Base-by-base conservation (phyloP, 2,113 vertebrate species). In the Semicossyphus pulcher region DNA sequence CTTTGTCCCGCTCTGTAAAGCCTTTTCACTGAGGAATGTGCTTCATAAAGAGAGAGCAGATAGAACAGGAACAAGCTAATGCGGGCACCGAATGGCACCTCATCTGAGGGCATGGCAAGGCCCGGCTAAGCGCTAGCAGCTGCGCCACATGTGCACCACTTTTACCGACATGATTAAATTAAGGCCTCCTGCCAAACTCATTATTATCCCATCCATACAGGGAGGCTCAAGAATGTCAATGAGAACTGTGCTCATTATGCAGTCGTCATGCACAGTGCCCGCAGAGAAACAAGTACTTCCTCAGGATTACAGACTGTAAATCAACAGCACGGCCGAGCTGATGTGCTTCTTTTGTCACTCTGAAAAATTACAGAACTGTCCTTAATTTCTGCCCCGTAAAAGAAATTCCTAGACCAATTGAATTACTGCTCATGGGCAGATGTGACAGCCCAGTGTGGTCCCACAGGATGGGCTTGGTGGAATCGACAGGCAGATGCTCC, bases 401-500 rank as follows among this genome's bases (percentile, higher is more conserved):
- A 72, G 69, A 44, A 76, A 90, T 88, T 80, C 65, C 67, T 72
- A 18, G 0, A 62, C 49, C 73, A 83, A 90, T 87, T 68, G 49
- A 81, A 84, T 89, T 85, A 85, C 20, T 3, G 37, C 71, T 59
- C 36, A 12, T 39, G 4, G 64, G 70, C 88, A 86, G 86, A 91
- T 76, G 84, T 44, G 76, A 85, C 57, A 76, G 80, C 31, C 68
- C 26, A 25, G 36, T 28, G 70, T 4, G 5, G 74, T 91, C 92
- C 86, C 84, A 45, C 0, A 71, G 80, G 86, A 72, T 10, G 1
- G 67, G 78, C 29, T 4, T n/a, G 52, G 63, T 5, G 51, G 52
- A 72, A 89, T 87, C 61, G 74, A 83, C 86, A 62, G 87, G 82
- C 91, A 93, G 88, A 88, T 92, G 91, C 84, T 85, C 59, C 15